phyloP scores from a whole-genome alignment of 30 jellyfish, hydroid and myxozoan genomes.

The Nemopilema nomurai region DNA sequence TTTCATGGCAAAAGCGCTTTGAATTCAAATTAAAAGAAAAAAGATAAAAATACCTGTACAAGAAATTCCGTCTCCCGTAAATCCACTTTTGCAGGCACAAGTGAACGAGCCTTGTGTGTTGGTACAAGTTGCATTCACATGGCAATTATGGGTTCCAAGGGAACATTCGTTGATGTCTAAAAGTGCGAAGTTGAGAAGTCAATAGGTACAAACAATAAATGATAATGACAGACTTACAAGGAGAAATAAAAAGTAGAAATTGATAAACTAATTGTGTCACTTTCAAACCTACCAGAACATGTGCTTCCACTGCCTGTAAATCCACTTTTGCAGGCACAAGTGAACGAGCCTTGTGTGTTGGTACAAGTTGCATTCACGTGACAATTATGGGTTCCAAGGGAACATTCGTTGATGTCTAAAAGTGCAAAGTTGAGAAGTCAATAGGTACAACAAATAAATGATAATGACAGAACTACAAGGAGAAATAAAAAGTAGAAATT shows the following conservation, averaged over 20 bases:
- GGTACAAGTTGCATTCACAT: background rate
- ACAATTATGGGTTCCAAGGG: background rate
- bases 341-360: background rate
- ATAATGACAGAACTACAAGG: background rate
- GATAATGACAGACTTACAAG: background rate
- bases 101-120: background rate
- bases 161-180: background rate
- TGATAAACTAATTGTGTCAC: no score
- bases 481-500: background rate
- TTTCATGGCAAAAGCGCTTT: background rate
- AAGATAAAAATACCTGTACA: background rate
- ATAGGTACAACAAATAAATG: background rate
- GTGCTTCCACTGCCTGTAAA: background rate
- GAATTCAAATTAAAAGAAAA: background rate
- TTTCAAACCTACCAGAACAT: background rate
- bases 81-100: constrained; percentile 5
- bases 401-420: constrained; percentile 2
- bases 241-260: background rate
- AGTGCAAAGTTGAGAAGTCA: background rate
- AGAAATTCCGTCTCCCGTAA: background rate
- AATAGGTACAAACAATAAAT: background rate
- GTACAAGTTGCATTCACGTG: background rate
- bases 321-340: constrained; percentile 3
- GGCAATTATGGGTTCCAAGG: background rate
- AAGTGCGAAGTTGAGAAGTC: background rate